Conservation (phyloP, 1,140 invertebrate species). For the Formica selysi region DNA sequence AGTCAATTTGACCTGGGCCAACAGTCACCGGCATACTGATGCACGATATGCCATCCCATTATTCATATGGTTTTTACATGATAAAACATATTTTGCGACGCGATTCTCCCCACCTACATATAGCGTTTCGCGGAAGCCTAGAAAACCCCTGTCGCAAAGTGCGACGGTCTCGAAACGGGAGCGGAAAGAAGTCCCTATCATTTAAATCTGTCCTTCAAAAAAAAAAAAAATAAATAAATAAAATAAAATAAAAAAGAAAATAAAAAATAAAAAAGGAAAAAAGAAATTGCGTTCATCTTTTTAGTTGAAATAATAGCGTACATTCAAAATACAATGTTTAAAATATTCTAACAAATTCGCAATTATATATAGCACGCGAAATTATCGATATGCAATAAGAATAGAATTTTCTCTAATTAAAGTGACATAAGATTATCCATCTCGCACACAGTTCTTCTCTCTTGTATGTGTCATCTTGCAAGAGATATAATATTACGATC, state of each 20-base stretch:
- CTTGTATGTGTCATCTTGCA: background rate
- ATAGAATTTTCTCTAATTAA: background rate
- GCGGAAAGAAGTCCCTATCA: conserved; percentile 20
- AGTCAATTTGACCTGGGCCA: conserved; percentile 85
- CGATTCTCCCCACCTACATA: conserved; percentile 56
- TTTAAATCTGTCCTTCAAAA: background rate
- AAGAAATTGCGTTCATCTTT: background rate
- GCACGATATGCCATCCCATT: conserved; percentile 80
- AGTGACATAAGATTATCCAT: background rate
- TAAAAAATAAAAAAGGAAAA: background rate
- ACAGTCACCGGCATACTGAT: conserved; percentile 83
- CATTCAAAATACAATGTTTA: background rate
- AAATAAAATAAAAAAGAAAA: background rate
- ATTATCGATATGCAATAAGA: background rate
- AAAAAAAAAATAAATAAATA: background rate
- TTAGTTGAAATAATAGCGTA: no score
- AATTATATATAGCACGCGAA: background rate
- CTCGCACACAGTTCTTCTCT: background rate
- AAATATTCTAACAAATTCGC: background rate
- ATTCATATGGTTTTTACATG: conserved; percentile 80
- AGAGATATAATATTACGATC: background rate
- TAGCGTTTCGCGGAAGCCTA: conserved; percentile 32
- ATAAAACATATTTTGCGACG: conserved; percentile 72
- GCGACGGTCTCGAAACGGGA: background rate
- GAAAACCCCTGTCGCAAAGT: background rate